Conservation (phyloP, 2,113 vertebrate genomes). For the Tupaia chinensis region DNA sequence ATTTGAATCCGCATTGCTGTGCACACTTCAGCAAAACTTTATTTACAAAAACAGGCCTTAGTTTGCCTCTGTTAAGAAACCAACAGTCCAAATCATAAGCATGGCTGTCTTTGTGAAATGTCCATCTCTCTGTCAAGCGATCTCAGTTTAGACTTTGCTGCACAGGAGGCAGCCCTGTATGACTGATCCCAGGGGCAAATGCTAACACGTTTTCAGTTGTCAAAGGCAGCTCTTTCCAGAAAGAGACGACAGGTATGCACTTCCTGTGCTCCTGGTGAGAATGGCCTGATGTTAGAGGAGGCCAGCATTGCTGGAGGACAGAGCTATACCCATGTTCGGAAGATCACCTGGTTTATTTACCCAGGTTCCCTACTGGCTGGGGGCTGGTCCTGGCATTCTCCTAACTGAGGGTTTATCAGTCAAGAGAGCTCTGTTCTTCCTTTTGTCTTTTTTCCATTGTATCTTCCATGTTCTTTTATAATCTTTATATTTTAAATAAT, state of each 20-base stretch:
- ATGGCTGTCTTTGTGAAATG: neutral
- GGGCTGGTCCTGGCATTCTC: neutral
- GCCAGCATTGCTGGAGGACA: neutral
- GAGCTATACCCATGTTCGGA: neutral
- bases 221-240: neutral
- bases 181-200: neutral
- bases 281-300: neutral
- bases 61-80: neutral
- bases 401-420: fast-evolving
- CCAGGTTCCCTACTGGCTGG: neutral
- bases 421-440: no score
- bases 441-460: neutral
- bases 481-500: neutral
- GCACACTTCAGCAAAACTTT: no score
- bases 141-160: neutral
- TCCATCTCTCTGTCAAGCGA: neutral
- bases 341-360: no score
- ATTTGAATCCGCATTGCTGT: neutral
- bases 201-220: neutral
- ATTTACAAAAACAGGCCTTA: neutral
- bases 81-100: neutral
- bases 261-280: neutral
- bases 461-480: neutral
- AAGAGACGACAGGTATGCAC: neutral
- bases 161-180: neutral